Conservation (phyloP, 2,113 vertebrate genomes). For the Origma solitaria region DNA sequence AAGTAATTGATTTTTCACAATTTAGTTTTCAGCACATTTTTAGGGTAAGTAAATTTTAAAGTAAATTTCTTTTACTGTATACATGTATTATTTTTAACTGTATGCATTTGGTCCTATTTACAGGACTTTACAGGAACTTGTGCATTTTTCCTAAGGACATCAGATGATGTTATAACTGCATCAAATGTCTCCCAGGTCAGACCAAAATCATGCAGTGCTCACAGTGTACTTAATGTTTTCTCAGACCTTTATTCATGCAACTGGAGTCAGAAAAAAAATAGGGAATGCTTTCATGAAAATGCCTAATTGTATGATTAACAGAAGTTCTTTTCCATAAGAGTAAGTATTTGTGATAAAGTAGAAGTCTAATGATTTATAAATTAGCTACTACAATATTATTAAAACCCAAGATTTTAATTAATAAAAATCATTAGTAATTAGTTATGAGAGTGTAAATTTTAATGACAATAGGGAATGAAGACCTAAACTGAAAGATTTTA, state of each 20-base stretch:
- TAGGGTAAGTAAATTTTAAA: not conserved
- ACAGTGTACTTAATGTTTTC: not conserved
- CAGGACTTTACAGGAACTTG: constrained; percentile 76
- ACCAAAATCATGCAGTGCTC: not conserved
- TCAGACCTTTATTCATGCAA: not conserved
- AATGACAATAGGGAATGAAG: not conserved
- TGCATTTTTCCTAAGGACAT: constrained; percentile 79
- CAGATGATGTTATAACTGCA: constrained; percentile 70
- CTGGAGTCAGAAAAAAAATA: not conserved
- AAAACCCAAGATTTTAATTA: not conserved
- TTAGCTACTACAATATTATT: not conserved
- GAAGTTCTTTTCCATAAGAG: not conserved
- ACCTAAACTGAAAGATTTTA: not conserved
- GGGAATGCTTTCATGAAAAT: not conserved
- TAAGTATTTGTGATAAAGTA: not conserved
- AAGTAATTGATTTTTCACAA: not conserved
- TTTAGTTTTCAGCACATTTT: not conserved
- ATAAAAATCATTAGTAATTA: not conserved
- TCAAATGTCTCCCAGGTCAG: constrained; percentile 79
- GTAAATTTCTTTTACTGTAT: not conserved
- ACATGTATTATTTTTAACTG: not conserved
- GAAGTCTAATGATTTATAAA: not conserved
- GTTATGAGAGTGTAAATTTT: not conserved
- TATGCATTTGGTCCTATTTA: not conserved
- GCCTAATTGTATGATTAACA: not conserved